A percentile compares a stretch with the other conserved stretches of the same genome.
phyloP scores from a whole-genome alignment of 2,888 invertebrate genomes.

The Andrena trimmerana region DNA sequence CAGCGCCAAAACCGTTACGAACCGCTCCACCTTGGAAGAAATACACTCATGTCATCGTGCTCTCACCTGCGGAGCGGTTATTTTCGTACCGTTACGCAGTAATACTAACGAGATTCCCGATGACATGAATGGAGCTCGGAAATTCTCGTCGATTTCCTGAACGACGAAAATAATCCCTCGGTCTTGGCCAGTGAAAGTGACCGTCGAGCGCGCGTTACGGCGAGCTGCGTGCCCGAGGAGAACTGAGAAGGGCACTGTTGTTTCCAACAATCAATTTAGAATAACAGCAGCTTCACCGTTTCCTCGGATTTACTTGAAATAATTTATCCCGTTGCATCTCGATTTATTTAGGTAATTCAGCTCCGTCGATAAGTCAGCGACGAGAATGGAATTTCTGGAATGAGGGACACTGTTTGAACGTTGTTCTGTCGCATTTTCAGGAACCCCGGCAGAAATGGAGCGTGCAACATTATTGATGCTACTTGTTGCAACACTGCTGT shows the following conservation, averaged over 20 bases:
- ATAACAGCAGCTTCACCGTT: neutral
- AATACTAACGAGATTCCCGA: neutral
- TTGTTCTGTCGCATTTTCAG: slow-evolving; percentile 2
- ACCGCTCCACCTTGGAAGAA: neutral
- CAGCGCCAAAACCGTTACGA: slow-evolving; percentile 34
- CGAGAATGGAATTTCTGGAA: neutral
- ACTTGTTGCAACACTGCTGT: neutral
- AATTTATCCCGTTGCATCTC: neutral
- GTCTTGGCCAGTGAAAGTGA: slow-evolving; percentile 17
- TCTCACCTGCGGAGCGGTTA: slow-evolving; percentile 43
- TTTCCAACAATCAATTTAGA: neutral
- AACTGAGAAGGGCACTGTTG: neutral
- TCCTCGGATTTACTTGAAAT: neutral
- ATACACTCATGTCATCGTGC: slow-evolving; percentile 50
- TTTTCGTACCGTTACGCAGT: slow-evolving; percentile 25
- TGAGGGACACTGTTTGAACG: neutral
- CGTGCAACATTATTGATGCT: neutral
- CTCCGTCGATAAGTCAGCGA: neutral
- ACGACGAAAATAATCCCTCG: slow-evolving; percentile 3
- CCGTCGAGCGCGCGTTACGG: neutral
- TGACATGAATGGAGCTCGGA: slow-evolving; percentile 19
- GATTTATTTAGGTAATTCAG: neutral
- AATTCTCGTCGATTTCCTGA: neutral
- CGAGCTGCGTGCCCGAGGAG: too few relatives aligned
- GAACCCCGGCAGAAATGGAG: slow-evolving; percentile 9